Conservation (phyloP, 2,113 vertebrate species). For the Ibidorhyncha struthersii region DNA sequence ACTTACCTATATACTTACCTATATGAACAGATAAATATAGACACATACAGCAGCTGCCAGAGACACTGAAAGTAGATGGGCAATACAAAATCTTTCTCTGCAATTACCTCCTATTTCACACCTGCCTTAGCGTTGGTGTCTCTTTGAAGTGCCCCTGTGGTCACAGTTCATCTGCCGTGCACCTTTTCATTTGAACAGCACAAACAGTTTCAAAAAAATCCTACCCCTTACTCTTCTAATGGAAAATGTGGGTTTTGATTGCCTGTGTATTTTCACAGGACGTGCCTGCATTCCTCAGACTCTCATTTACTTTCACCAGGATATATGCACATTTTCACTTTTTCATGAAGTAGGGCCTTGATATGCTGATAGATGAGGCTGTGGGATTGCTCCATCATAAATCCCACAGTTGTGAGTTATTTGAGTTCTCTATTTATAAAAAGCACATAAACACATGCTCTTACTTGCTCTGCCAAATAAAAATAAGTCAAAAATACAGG, state of each 20-base stretch:
- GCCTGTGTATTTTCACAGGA: not conserved
- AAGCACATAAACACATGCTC: not conserved
- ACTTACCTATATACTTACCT: not conserved
- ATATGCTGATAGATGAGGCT: not conserved
- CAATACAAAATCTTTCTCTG: not conserved
- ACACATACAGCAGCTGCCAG: not conserved
- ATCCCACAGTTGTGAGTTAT: not conserved
- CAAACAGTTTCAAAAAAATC: not conserved
- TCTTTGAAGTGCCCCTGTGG: not conserved
- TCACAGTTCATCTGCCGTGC: rapidly evolving
- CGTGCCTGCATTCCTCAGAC: not conserved
- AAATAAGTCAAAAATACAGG: not conserved
- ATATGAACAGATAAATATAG: not conserved
- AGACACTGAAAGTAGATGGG: not conserved
- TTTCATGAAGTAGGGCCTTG: not conserved
- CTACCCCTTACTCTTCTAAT: not conserved
- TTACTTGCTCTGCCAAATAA: not conserved
- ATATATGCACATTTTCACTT: not conserved
- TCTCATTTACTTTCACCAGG: not conserved
- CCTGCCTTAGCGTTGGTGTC: not conserved
- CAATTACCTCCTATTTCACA: not conserved
- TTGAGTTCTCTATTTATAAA: not conserved
- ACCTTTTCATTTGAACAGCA: not conserved
- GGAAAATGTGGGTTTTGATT: not conserved
- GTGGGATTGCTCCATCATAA: not conserved